Evolutionary conservation across 2,797 vertebrate species (phyloP), one percentile per base, ranked within the genome.

Genomic region (Hafferia zeledoni): DNA sequence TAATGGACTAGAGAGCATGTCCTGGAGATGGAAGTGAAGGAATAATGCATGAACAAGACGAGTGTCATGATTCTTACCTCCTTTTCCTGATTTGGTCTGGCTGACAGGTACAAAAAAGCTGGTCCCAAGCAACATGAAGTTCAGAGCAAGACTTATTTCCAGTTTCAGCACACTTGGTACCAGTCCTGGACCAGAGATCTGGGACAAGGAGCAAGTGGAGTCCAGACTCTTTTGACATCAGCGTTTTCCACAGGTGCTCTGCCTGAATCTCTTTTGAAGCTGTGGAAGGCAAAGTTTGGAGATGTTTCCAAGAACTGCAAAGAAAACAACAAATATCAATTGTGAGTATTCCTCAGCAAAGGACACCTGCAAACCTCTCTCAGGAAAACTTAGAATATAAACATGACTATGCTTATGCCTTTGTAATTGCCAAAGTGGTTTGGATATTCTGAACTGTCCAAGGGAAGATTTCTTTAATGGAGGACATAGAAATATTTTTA

Each of bases 401-500:
- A 86, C 5, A 4, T 3, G 13, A 24, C n/a, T 43, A 25, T 31
- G 44, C 20, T 89, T 68, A 69, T 20, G 37, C 12, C 50, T 64
- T 74, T n/a, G 30, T 18, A 68, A 46, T 53, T 83, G 78, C 43
- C 76, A 95, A 74, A 90, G 52, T 44, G 56, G 92, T 92, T 93
- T 75, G 64, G 83, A 88, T 75, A 28, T 59, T 88, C 30, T 49
- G 52, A 67, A 87, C 27, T 47, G 84, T 60, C 27, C 31, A 33
- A 49, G 37, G 41, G 57, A 91, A 90, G 63, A 87, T 80, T 94
- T 92, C 79, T 76, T 92, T 91, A 77, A 55, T 67, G 46, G 44
- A n/a, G 14, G 16, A 74, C 68, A 91, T 6, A 85, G 88, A 91
- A 93, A 53, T 76, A 56, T 79, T 94, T 61, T 83, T 96, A 87